Conservation (phyloP, 2,113 vertebrate species). For the Sapayoa aenigma region DNA sequence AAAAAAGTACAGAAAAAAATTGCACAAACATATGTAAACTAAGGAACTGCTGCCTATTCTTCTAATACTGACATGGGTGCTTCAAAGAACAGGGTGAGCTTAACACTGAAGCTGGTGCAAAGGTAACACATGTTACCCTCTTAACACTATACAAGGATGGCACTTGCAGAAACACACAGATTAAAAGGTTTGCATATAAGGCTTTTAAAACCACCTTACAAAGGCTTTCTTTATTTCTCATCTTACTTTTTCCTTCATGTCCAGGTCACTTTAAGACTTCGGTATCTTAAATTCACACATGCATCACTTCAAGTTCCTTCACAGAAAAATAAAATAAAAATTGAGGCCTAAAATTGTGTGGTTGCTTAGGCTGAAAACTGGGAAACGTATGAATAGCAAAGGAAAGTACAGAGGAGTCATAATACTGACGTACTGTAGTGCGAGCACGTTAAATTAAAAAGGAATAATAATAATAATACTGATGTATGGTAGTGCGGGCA, state of each 20-base stretch:
- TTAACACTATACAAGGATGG: conserved; percentile 99
- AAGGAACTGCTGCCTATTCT: conserved; percentile 98
- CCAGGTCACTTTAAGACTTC: conserved; percentile 93
- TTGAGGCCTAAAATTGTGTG: conserved; percentile 97
- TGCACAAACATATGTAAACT: conserved; percentile 99
- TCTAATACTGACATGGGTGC: conserved; percentile 99
- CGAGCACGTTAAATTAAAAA: conserved; percentile 87
- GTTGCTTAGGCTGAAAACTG: conserved; percentile 87
- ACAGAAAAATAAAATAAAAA: conserved; percentile 84
- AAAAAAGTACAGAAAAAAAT: conserved; percentile 93
- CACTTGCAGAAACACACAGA: conserved; percentile 99
- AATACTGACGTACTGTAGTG: conserved; percentile 93
- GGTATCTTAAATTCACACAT: conserved; percentile 92
- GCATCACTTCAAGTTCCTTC: conserved; percentile 94
- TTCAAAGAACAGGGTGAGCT: conserved; percentile 97
- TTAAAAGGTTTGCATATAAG: conserved; percentile 99
- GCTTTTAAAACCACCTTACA: conserved; percentile 99
- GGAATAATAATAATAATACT: conserved; percentile 82
- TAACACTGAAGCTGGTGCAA: conserved; percentile 99
- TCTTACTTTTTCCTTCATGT: conserved; percentile 87
- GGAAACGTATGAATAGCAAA: conserved; percentile 84
- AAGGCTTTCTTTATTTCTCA: conserved; percentile 92
- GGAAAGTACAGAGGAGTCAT: conserved; percentile 83
- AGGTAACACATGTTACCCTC: conserved; percentile 88
- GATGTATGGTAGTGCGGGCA: conserved; percentile 88